These are phyloP conservation scores for Ranitomeya variabilis DNA, from an alignment of 2,113 vertebrate genomes.

Conservation along the genomic window DNA sequence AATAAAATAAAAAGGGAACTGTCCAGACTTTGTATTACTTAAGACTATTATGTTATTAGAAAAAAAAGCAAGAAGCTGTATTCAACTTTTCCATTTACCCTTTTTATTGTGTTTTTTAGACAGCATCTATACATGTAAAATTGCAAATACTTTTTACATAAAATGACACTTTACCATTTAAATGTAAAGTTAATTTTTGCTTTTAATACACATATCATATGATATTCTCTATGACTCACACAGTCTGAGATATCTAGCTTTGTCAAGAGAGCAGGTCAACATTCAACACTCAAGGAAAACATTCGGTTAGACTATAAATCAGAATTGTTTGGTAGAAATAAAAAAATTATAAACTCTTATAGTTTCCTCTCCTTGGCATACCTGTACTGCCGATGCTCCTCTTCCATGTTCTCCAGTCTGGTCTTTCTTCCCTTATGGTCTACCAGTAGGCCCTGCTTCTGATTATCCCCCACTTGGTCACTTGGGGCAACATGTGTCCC, in stretches of 20 bases:
- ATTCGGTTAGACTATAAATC: too few relatives aligned
- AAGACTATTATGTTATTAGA: background rate
- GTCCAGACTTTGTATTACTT: background rate
- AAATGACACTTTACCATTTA: background rate
- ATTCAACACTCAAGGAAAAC: too few relatives aligned
- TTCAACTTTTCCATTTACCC: background rate
- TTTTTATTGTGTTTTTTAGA: background rate
- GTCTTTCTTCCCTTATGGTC: too few relatives aligned
- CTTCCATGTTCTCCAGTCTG: too few relatives aligned
- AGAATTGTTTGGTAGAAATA: too few relatives aligned
- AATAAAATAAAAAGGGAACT: background rate
- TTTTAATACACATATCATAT: background rate
- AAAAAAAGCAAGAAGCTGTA: background rate
- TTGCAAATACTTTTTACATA: background rate
- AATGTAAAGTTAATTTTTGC: background rate
- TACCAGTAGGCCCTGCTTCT: too few relatives aligned
- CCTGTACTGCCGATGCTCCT: too few relatives aligned
- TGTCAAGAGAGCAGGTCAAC: too few relatives aligned
- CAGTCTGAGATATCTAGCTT: background rate
- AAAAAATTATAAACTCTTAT: too few relatives aligned
- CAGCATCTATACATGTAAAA: background rate
- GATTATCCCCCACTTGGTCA: too few relatives aligned
- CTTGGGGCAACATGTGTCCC: too few relatives aligned
- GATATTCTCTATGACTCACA: background rate
- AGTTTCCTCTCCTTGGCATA: too few relatives aligned